These are phyloP conservation scores for Drepana falcataria DNA, from an alignment of 2,888 invertebrate genomes.

Conservation along the genomic window DNA sequence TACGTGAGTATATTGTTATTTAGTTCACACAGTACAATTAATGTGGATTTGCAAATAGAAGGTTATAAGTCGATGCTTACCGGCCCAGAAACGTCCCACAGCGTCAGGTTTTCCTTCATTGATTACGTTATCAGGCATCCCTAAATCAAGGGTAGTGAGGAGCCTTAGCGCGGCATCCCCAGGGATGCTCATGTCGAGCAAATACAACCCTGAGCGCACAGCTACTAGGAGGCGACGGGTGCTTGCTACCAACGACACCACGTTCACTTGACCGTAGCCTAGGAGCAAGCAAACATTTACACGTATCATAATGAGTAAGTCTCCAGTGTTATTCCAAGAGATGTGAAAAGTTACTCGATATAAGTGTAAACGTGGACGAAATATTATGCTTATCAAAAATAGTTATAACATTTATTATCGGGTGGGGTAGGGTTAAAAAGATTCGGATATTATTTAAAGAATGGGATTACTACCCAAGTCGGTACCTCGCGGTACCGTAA, in stretches of 20 bases:
- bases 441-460: too few relatives aligned
- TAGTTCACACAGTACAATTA: too few relatives aligned
- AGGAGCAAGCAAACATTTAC: not conserved
- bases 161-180: constrained; percentile 53
- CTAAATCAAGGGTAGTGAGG: constrained; percentile 45
- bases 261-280: constrained; percentile 74
- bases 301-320: not conserved
- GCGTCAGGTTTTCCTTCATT: constrained; percentile 84
- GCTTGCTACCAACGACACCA: constrained; percentile 60
- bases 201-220: constrained; percentile 56
- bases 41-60: too few relatives aligned
- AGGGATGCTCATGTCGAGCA: constrained; percentile 65
- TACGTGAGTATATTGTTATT: too few relatives aligned
- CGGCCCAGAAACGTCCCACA: constrained; percentile 81
- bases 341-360: too few relatives aligned
- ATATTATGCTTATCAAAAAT: too few relatives aligned
- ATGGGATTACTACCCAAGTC: too few relatives aligned
- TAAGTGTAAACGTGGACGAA: too few relatives aligned
- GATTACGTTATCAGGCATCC: constrained; percentile 68
- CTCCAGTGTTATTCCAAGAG: not conserved
- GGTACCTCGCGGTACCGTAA: too few relatives aligned
- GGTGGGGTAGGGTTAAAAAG: too few relatives aligned
- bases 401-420: too few relatives aligned
- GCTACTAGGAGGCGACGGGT: constrained; percentile 61
- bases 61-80: constrained; percentile 36